These are phyloP conservation scores for Atopsyche davidsoni DNA, from an alignment of 1,140 invertebrate genomes.

Conservation along the genomic window DNA sequence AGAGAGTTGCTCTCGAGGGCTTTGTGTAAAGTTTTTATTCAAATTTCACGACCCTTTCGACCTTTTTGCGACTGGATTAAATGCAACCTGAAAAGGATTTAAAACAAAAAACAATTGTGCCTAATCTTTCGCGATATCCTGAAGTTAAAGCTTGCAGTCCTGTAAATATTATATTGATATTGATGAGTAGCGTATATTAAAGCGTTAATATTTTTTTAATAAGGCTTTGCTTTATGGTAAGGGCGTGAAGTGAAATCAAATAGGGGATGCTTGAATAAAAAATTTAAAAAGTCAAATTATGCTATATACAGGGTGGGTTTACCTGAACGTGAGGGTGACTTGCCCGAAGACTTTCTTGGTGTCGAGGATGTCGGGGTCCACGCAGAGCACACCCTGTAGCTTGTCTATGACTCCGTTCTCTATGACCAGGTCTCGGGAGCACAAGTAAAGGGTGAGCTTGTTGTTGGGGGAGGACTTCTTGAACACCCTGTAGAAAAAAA, in stretches of 20 bases:
- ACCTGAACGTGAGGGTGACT: conserved; percentile 76
- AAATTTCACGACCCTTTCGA: background rate
- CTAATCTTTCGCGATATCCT: too few relatives aligned
- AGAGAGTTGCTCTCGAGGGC: too few relatives aligned
- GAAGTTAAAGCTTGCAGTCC: too few relatives aligned
- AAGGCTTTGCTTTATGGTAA: too few relatives aligned
- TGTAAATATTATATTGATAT: too few relatives aligned
- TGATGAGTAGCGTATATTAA: too few relatives aligned
- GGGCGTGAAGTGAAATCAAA: too few relatives aligned
- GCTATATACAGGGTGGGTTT: conserved; percentile 32
- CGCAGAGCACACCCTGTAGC: conserved; percentile 71
- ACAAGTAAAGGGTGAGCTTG: conserved; percentile 74
- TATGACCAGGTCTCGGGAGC: conserved; percentile 70
- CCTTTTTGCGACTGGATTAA: background rate
- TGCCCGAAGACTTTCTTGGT: conserved; percentile 76
- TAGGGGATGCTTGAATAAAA: too few relatives aligned
- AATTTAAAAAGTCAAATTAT: conserved; percentile 24
- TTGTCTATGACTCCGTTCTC: conserved; percentile 65
- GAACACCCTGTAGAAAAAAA: conserved; percentile 39
- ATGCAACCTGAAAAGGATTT: too few relatives aligned
- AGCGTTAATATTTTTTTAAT: too few relatives aligned
- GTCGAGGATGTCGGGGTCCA: conserved; percentile 69
- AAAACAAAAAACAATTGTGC: too few relatives aligned
- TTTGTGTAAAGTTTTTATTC: background rate
- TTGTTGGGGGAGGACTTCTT: conserved; percentile 75